Conservation (phyloP, 2,113 vertebrate species). For the Eulemur macaco region DNA sequence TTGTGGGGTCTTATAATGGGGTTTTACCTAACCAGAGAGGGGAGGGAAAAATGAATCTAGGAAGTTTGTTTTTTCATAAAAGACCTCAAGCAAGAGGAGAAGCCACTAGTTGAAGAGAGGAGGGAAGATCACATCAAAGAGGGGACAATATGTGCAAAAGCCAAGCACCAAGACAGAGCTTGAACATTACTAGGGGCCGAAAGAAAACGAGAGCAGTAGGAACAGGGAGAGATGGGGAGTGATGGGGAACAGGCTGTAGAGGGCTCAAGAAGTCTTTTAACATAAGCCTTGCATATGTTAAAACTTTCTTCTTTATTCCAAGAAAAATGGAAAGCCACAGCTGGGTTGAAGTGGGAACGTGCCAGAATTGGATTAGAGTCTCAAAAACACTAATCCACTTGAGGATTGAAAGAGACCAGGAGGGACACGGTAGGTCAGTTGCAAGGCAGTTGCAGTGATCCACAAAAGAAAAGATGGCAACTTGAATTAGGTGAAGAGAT, state of each 20-base stretch:
- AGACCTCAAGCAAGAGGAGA: neutral
- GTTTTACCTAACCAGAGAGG: neutral
- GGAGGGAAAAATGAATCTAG: neutral
- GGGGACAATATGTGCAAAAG: neutral
- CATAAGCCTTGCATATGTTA: neutral
- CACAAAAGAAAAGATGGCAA: neutral
- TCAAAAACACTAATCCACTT: neutral
- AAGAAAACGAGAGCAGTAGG: neutral
- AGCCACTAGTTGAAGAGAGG: neutral
- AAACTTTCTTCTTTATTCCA: neutral
- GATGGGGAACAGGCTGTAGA: too few relatives aligned
- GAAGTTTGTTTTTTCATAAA: neutral
- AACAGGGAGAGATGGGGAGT: neutral
- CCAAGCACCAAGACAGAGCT: neutral
- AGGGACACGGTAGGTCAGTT: neutral
- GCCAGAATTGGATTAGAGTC: neutral
- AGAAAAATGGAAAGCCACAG: neutral
- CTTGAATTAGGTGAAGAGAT: neutral
- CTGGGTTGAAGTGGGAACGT: neutral
- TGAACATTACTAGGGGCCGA: neutral
- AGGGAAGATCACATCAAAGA: neutral
- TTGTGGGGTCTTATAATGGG: neutral
- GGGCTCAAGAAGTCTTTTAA: neutral
- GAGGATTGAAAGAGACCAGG: neutral
- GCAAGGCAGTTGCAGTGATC: neutral